Conservation (phyloP, 2,797 vertebrate species). For the Ciconia nigra region DNA sequence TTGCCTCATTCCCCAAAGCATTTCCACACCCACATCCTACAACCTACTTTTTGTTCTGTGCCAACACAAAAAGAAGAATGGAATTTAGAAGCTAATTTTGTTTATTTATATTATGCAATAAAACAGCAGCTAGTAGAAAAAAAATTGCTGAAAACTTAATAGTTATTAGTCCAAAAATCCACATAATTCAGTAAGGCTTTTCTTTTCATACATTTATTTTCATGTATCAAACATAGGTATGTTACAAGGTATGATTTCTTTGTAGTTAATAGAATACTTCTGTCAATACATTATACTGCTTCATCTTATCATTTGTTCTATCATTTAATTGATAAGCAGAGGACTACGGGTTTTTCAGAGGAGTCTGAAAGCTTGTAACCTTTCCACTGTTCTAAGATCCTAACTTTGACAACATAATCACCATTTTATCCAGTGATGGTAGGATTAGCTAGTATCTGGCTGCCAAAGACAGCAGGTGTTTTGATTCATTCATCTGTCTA, state of each 20-base stretch:
- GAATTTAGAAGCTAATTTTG: background rate
- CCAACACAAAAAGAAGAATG: background rate
- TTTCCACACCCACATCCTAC: background rate
- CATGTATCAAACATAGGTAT: background rate
- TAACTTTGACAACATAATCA: background rate
- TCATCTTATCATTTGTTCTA: background rate
- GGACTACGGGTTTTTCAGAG: background rate
- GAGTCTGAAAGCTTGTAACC: background rate
- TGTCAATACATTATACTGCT: background rate
- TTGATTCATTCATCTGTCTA: background rate
- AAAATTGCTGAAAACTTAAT: background rate
- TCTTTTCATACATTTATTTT: background rate
- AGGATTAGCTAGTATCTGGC: fast-evolving
- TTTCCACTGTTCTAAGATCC: background rate
- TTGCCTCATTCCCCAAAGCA: background rate
- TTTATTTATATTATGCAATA: background rate
- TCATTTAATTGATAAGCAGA: background rate
- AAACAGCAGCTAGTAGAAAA: background rate
- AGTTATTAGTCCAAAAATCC: background rate
- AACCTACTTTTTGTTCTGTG: background rate
- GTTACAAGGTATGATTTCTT: background rate
- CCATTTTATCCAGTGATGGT: background rate
- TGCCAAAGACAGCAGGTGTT: background rate
- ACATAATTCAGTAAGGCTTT: background rate
- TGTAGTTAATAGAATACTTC: background rate